Base-by-base conservation (phyloP, 2,797 vertebrate genomes). In the Platyrinchus mystaceus region DNA sequence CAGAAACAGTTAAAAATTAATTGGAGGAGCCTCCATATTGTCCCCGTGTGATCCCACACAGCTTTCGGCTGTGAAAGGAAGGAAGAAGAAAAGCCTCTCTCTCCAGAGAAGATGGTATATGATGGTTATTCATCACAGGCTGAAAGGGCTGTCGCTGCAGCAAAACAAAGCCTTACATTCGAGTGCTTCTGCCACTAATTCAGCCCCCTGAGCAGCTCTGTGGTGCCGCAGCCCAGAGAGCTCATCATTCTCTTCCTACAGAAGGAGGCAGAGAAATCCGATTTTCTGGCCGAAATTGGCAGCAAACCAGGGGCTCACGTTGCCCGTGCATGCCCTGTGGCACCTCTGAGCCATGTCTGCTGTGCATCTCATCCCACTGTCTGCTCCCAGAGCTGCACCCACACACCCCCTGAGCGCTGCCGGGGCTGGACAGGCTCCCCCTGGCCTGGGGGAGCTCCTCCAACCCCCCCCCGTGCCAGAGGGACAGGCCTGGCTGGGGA, bases 221-320 rank as follows among this genome's bases (percentile, higher is more conserved):
- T 36, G 59, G 37, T 66, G 58, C 68, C 37, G 10, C 47, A 46
- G 55, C 67, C 3, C 6, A 7, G 47, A 14, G 0, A 30, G 22
- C 37, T 39, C 39, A 4, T 10, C 14, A 8, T 10, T 22, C 22
- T 62, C 49, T 36, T 28, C 69, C 44, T 13, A 5, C 53, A 22
- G 21, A 55, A 73, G 36, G 12, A 21, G 16, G 28, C 53, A 36
- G 74, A 73, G 23, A 53, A 77, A 80, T 36, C 13, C 21, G 44
- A 15, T 27, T 53, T 55, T n/a, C 59, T 49, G 26, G 19, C 36
- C 44, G 9, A 58, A 63, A 49, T 2, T 0, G 27, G 44, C 63
- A 59, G 53, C 16, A 17, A 15, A 8, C 4, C 36, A 2, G 20
- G 28, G 56, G 9, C 44, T 58, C 2, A 0, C 0, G 0, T 1